These are phyloP conservation scores for Xiphias gladius DNA, from an alignment of 2,113 vertebrate genomes.

Conservation along the genomic window DNA sequence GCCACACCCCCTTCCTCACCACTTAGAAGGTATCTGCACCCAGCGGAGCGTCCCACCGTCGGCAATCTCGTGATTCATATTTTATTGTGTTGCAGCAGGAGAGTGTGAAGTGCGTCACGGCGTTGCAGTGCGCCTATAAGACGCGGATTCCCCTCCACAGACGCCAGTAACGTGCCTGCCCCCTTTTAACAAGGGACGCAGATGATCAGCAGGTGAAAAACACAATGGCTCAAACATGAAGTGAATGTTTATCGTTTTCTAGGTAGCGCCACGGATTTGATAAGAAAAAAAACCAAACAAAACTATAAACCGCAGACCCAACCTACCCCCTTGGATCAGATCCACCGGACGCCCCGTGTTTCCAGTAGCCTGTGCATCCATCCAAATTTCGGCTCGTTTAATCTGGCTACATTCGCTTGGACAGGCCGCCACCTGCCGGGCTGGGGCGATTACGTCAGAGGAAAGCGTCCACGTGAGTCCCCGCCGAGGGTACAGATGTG, in stretches of 20 bases:
- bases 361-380: not conserved
- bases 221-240: not conserved
- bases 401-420: conserved; percentile 40
- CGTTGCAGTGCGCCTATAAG: conserved; percentile 58
- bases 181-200: not conserved
- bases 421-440: conserved; percentile 64
- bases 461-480: not conserved
- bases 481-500: not conserved
- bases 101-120: conserved; percentile 72
- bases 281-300: too few species aligned
- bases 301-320: not conserved
- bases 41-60: conserved; percentile 26
- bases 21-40: conserved; percentile 22
- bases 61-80: conserved; percentile 50
- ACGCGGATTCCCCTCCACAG: conserved; percentile 56
- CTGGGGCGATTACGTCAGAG: conserved; percentile 19
- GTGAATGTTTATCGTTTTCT: not conserved
- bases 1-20: conserved; percentile 67
- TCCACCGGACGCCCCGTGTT: conserved; percentile 1
- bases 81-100: conserved; percentile 68
- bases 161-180: not conserved
- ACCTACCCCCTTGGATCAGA: not conserved
- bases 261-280: not conserved
- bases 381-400: conserved; percentile 13
- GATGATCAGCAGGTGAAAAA: not conserved